Percentiles rank a stretch among this genome's conserved stretches.
Conservation (phyloP, 2,113 vertebrate species). For the Lepidothrix coronata region DNA sequence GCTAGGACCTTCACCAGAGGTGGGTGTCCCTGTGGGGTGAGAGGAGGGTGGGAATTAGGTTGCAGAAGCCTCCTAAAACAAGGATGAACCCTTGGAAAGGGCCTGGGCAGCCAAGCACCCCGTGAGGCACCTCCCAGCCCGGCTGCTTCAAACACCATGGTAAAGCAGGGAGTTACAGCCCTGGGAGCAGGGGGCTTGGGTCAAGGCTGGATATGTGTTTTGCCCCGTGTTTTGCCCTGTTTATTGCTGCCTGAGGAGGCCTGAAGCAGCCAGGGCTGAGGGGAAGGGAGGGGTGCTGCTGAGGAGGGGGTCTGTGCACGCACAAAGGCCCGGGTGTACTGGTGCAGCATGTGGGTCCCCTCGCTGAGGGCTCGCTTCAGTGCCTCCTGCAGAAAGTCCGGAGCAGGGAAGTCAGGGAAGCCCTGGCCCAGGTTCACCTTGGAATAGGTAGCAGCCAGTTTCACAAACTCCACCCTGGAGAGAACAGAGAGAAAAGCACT, state of each 20-base stretch:
- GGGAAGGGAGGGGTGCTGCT: background rate
- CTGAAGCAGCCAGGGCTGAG: background rate
- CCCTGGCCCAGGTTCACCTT: constrained; percentile 92
- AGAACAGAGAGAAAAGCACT: background rate
- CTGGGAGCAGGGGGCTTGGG: accelerated
- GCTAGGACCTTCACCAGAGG: constrained; percentile 85
- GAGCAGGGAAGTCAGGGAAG: constrained; percentile 90
- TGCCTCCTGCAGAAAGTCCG: constrained; percentile 82
- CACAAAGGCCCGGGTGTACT: constrained; percentile 92
- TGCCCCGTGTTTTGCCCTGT: background rate
- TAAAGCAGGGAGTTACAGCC: background rate
- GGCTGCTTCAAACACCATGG: background rate
- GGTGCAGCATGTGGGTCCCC: constrained; percentile 81
- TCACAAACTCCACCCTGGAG: constrained; percentile 86
- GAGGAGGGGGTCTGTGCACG: constrained; percentile 36
- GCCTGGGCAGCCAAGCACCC: background rate
- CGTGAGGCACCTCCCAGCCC: background rate
- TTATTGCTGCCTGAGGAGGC: background rate
- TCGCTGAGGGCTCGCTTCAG: constrained; percentile 71
- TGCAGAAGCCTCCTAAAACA: background rate
- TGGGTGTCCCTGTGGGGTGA: constrained; percentile 83
- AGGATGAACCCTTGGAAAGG: background rate
- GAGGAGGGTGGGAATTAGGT: background rate
- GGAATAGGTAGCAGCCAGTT: constrained; percentile 79
- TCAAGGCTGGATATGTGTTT: background rate